Percentiles rank a stretch among this genome's conserved stretches.
phyloP scores from a whole-genome alignment of 2,888 invertebrate genomes.

The Zonitis immaculata region DNA sequence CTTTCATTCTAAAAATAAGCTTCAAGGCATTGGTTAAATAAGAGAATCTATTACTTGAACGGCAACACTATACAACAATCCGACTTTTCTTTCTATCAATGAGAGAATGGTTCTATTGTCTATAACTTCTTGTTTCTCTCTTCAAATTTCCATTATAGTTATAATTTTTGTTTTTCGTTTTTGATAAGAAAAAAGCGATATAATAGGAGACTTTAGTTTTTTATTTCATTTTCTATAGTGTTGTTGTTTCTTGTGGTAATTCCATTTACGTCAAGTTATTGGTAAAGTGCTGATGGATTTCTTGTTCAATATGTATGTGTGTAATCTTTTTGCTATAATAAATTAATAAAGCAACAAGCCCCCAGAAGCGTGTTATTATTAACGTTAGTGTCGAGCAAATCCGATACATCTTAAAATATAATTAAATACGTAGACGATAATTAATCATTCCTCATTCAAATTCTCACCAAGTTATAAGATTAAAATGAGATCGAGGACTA shows the following conservation, averaged over 20 bases:
- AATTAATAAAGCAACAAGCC: slow-evolving; percentile 19
- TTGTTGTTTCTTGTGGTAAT: not conserved
- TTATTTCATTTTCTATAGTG: too few species aligned
- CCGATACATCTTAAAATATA: slow-evolving; percentile 21
- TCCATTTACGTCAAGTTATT: not conserved
- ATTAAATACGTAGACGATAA: slow-evolving; percentile 19
- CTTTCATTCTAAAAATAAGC: not conserved
- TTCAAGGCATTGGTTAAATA: not conserved
- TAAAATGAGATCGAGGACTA: too few species aligned
- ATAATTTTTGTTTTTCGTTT: too few species aligned
- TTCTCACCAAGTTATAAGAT: too few species aligned
- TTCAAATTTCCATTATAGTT: not conserved
- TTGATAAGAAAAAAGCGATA: too few species aligned
- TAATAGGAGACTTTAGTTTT: too few species aligned
- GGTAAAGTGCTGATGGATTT: not conserved
- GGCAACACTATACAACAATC: not conserved
- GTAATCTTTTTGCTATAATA: slow-evolving; percentile 11
- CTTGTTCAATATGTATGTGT: not conserved
- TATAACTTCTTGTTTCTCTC: not conserved
- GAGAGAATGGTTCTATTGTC: not conserved
- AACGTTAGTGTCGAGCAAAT: slow-evolving; percentile 18
- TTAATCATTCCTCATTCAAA: slow-evolving; percentile 17
- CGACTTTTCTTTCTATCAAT: not conserved
- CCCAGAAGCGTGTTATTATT: slow-evolving; percentile 18
- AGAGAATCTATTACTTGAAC: not conserved